Percentiles rank a stretch among this genome's conserved stretches.
phyloP scores from a whole-genome alignment of 64 coral and sea anemone species.

The Pocillopora damicornis region DNA sequence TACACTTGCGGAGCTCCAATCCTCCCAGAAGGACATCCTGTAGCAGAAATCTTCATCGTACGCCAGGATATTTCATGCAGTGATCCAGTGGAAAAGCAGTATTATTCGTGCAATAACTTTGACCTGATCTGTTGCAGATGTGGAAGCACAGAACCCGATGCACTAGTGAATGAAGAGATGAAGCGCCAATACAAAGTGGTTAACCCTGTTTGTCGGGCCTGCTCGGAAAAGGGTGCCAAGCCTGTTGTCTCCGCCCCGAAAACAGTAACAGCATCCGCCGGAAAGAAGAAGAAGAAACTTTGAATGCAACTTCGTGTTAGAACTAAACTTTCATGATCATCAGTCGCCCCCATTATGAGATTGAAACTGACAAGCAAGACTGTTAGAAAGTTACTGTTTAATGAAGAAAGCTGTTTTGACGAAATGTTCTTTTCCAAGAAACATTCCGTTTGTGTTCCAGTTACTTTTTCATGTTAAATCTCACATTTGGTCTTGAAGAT shows the following conservation, averaged over 20 bases:
- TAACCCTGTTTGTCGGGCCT: constrained; percentile 45
- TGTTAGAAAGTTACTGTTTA: neutral
- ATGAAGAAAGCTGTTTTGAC: constrained; percentile 10
- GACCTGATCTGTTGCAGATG: constrained; percentile 38
- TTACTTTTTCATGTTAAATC: no score
- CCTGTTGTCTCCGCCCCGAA: constrained; percentile 38
- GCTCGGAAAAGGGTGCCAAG: constrained; percentile 40
- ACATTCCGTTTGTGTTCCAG: constrained; percentile 6
- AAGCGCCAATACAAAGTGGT: constrained; percentile 48
- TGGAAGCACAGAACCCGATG: neutral
- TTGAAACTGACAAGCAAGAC: no score
- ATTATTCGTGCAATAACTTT: constrained; percentile 20
- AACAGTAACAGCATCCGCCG: constrained; percentile 41
- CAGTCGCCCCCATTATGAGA: no score
- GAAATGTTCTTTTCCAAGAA: constrained; percentile 34
- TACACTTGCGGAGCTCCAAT: no score
- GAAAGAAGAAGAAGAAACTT: constrained; percentile 43
- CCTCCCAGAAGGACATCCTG: no score
- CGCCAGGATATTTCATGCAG: no score
- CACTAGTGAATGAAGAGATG: neutral
- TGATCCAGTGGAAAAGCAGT: neutral
- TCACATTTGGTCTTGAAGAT: constrained; percentile 42
- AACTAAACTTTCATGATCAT: constrained; percentile 15
- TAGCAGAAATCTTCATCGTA: no score
- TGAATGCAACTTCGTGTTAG: constrained; percentile 46